phyloP scores from a whole-genome alignment of 2,888 invertebrate genomes.

The Plagodis pulveraria region DNA sequence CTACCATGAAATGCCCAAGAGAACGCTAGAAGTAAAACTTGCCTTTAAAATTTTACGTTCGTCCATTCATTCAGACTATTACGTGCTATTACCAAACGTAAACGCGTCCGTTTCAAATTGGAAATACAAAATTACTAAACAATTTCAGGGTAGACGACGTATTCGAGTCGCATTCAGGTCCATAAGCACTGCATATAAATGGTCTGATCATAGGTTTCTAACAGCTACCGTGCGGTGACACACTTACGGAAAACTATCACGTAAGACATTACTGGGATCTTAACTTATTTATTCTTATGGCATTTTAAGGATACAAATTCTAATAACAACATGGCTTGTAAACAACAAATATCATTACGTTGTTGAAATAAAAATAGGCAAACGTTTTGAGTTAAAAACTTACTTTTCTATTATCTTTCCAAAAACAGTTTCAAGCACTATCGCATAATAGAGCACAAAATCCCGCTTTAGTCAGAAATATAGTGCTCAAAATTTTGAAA shows the following conservation, averaged over 20 bases:
- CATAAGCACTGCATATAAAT: conserved; percentile 69
- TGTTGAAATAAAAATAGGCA: conserved; percentile 9
- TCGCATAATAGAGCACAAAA: no score
- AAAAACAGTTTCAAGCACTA: no score
- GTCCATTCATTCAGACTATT: conserved; percentile 16
- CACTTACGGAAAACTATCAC: conserved; percentile 66
- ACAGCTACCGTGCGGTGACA: conserved; percentile 68
- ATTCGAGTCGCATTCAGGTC: conserved; percentile 69
- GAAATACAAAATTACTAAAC: conserved; percentile 39
- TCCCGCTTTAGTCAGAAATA: no score
- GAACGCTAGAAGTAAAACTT: conserved; percentile 8
- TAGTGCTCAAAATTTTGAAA: no score
- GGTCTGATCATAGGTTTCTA: conserved; percentile 55
- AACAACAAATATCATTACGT: conserved; percentile 16
- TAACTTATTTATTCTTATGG: conserved; percentile 46
- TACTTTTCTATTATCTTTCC: not conserved
- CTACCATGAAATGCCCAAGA: conserved; percentile 10
- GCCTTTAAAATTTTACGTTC: conserved; percentile 14
- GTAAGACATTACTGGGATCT: conserved; percentile 62
- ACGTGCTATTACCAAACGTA: conserved; percentile 25
- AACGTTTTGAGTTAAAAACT: not conserved
- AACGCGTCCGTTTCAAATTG: conserved; percentile 31
- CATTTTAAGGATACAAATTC: conserved; percentile 48
- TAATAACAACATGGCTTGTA: conserved; percentile 23
- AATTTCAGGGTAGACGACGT: conserved; percentile 48